phyloP scores from a whole-genome alignment of 2,888 invertebrate species.

The Congeria kusceri region DNA sequence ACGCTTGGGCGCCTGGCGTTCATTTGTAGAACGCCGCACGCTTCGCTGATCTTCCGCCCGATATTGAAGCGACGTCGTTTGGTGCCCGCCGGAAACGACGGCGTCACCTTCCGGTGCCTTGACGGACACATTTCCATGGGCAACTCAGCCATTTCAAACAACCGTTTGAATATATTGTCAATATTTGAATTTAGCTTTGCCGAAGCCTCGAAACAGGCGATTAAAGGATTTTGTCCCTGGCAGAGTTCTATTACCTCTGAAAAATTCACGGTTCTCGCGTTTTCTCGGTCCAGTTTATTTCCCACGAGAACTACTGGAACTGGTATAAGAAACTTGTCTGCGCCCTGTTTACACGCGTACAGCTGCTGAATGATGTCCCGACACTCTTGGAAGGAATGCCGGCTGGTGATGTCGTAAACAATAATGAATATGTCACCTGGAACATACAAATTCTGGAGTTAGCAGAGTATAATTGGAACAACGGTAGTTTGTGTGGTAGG shows the following conservation, averaged over 20 bases:
- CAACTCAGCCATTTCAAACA: constrained; percentile 93
- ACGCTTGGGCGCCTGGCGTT: constrained; percentile 94
- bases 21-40: constrained; percentile 94
- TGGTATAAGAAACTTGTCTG: constrained; percentile 82
- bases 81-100: constrained; percentile 87
- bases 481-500: no score
- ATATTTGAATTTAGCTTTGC: constrained; percentile 93
- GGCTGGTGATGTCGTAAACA: constrained; percentile 81
- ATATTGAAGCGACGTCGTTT: constrained; percentile 87
- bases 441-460: constrained; percentile 39
- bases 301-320: constrained; percentile 95
- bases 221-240: constrained; percentile 92
- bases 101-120: constrained; percentile 92
- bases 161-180: constrained; percentile 93
- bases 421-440: constrained; percentile 87
- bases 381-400: constrained; percentile 82
- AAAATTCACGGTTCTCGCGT: constrained; percentile 89
- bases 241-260: constrained; percentile 91
- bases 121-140: constrained; percentile 94
- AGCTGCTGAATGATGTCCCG: constrained; percentile 81
- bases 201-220: constrained; percentile 93
- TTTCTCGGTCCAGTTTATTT: constrained; percentile 93
- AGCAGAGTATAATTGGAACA: no score
- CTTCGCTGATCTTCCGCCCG: constrained; percentile 93
- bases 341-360: constrained; percentile 72